Conservation (phyloP, 2,797 vertebrate genomes). For the Acrossocheilus fasciatus region DNA sequence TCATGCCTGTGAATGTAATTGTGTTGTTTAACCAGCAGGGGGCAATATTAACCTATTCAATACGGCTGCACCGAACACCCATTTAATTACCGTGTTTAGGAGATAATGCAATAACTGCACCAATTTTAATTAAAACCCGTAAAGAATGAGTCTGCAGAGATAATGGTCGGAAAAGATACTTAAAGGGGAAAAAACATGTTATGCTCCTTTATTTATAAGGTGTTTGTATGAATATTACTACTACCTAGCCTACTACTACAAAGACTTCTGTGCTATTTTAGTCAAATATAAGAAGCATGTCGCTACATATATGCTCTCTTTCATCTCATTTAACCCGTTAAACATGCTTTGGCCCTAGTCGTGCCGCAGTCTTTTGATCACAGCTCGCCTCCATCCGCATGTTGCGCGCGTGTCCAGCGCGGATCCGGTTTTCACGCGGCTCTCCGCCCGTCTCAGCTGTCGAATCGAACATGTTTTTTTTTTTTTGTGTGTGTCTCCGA, state of each 20-base stretch:
- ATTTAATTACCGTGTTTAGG: not conserved
- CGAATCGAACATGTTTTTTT: not conserved
- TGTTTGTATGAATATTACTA: not conserved
- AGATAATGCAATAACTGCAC: constrained; percentile 9
- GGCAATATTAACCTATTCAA: constrained; percentile 54
- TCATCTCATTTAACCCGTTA: not conserved
- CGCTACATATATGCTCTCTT: not conserved
- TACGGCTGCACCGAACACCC: not conserved
- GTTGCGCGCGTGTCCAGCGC: not conserved
- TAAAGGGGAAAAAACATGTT: not conserved
- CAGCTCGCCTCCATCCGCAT: not conserved
- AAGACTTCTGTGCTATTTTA: not conserved
- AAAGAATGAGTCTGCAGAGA: not conserved
- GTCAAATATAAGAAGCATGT: not conserved
- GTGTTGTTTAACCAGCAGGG: constrained; percentile 58
- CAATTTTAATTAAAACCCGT: not conserved
- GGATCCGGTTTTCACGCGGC: not conserved
- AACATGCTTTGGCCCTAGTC: not conserved
- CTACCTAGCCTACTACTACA: not conserved
- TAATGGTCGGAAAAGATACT: not conserved
- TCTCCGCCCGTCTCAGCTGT: not conserved
- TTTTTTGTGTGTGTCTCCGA: not conserved
- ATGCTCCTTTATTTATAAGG: not conserved
- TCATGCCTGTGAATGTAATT: not conserved
- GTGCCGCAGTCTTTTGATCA: not conserved